These are phyloP conservation scores for Tipula unca DNA, from an alignment of 2,888 invertebrate genomes.

Conservation along the genomic window DNA sequence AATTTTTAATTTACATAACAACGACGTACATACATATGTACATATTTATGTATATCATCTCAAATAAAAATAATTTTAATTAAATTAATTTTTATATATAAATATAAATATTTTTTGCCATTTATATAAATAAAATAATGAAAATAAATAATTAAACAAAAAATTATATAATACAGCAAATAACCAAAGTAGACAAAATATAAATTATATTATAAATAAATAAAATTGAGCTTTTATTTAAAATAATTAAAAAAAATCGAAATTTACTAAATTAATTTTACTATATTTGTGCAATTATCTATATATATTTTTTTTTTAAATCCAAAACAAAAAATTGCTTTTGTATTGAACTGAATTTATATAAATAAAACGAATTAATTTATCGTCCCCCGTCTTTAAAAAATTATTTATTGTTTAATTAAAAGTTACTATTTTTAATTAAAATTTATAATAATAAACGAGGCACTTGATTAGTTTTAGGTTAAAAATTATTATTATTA, in stretches of 20 bases:
- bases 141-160: neutral
- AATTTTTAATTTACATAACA: neutral
- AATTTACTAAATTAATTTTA: slow-evolving; percentile 14
- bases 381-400: neutral
- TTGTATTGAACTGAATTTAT: neutral
- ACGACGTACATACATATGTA: neutral
- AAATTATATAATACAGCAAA: slow-evolving; percentile 17
- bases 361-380: neutral
- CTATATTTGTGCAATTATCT: neutral
- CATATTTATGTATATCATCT: neutral
- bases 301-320: neutral
- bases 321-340: neutral
- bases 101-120: neutral
- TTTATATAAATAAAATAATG: neutral
- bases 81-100: neutral
- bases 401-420: neutral
- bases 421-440: neutral
- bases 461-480: neutral
- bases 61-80: neutral
- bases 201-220: neutral
- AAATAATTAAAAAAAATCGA: neutral
- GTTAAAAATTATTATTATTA: neutral
- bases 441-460: neutral
- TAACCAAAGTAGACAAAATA: slow-evolving; percentile 19
- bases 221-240: neutral